These are phyloP conservation scores for Athalia rosae DNA, from an alignment of 2,888 invertebrate genomes.

Conservation along the genomic window DNA sequence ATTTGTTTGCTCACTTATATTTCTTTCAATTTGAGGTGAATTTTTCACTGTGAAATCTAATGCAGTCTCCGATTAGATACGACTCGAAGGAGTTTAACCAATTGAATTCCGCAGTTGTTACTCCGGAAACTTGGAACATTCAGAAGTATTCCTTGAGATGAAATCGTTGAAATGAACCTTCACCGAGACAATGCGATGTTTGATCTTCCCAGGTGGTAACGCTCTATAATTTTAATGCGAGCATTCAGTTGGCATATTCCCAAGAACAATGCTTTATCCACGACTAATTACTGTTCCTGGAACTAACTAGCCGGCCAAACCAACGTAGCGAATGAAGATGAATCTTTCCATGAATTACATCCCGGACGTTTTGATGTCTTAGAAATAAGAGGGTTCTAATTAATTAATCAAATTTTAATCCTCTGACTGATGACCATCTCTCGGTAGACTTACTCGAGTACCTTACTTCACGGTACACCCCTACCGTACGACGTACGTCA, in stretches of 20 bases:
- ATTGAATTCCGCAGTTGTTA: no score
- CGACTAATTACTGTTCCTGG: constrained; percentile 13
- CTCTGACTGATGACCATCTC: constrained; percentile 11
- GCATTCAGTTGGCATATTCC: background rate
- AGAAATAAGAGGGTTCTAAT: background rate
- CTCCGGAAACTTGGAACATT: no score
- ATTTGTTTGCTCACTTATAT: background rate
- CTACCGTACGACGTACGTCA: no score
- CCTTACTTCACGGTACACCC: no score
- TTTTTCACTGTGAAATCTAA: background rate
- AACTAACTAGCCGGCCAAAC: background rate
- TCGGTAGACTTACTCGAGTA: background rate
- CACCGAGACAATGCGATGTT: background rate
- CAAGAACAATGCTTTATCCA: background rate
- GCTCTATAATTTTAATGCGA: background rate
- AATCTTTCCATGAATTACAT: constrained; percentile 13
- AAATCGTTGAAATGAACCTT: no score
- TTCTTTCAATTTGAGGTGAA: background rate
- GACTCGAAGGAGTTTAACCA: no score
- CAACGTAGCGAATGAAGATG: background rate
- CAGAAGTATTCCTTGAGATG: no score
- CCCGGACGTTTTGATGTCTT: background rate
- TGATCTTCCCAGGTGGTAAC: background rate
- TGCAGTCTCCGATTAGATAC: no score
- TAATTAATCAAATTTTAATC: constrained; percentile 34